These are phyloP conservation scores for Cephus rjabovi DNA, from an alignment of 2,888 invertebrate genomes.

Conservation along the genomic window DNA sequence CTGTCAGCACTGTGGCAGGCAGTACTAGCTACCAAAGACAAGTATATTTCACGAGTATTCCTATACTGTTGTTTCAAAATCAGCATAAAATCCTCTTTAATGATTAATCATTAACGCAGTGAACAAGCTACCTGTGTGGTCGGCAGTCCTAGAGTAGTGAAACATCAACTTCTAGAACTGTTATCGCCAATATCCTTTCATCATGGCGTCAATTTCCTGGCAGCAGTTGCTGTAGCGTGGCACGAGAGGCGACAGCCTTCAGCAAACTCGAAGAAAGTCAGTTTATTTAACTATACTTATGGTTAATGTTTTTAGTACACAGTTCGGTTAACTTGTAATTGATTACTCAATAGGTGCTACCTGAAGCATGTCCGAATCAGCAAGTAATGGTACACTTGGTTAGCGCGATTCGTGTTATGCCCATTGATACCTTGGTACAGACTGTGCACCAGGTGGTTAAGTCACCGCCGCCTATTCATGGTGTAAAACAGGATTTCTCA, in stretches of 20 bases:
- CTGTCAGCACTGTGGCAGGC: conserved; percentile 85
- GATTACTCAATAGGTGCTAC: conserved; percentile 66
- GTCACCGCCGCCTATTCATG: conserved; percentile 76
- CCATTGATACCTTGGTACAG: conserved; percentile 85
- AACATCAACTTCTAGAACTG: conserved; percentile 83
- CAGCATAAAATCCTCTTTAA: background rate
- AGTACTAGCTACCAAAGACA: conserved; percentile 68
- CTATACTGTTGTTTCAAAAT: background rate
- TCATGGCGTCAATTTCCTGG: conserved; percentile 83
- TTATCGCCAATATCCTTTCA: conserved; percentile 86
- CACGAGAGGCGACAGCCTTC: conserved; percentile 75
- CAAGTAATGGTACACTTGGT: conserved; percentile 82
- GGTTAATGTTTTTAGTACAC: background rate
- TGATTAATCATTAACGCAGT: conserved; percentile 48
- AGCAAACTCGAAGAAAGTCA: conserved; percentile 65
- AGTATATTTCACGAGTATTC: conserved; percentile 55
- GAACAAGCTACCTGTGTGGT: conserved; percentile 70
- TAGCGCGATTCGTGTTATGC: conserved; percentile 84
- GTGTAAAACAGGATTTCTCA: conserved; percentile 71
- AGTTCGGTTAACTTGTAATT: background rate
- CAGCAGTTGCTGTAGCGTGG: conserved; percentile 89
- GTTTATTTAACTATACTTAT: background rate
- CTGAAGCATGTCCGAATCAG: conserved; percentile 77
- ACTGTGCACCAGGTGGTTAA: conserved; percentile 85
- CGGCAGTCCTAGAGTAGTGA: conserved; percentile 76